A percentile compares a stretch with the other conserved stretches of the same genome.
Evolutionary conservation across 2,888 invertebrate genomes (phyloP).

Genomic region (Aphrophora alni): DNA sequence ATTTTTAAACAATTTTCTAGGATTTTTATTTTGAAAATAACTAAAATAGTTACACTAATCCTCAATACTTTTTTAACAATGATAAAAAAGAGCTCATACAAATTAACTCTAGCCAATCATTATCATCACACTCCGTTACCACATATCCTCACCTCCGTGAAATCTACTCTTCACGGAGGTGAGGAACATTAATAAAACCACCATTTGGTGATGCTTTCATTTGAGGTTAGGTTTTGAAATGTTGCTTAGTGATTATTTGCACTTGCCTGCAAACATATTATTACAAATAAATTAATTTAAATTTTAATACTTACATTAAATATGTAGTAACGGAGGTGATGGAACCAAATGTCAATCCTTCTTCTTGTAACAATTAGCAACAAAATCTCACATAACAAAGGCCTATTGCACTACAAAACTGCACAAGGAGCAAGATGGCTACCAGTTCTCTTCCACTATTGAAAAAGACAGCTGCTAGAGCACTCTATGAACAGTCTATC

Average conservation of each 20-base stretch:
- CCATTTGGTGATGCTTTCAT: slow-evolving; percentile 20
- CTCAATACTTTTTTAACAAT: not conserved
- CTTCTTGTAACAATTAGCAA: slow-evolving; percentile 23
- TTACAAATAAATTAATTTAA: slow-evolving; percentile 12
- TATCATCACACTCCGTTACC: slow-evolving; percentile 22
- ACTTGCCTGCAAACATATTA: slow-evolving; percentile 10
- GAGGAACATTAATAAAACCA: slow-evolving; percentile 22
- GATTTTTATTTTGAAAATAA: slow-evolving; percentile 22
- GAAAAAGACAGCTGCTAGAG: slow-evolving; percentile 22
- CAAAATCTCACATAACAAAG: slow-evolving; percentile 3
- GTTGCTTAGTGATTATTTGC: slow-evolving; percentile 22
- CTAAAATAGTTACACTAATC: slow-evolving; percentile 7
- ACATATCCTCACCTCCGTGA: slow-evolving; percentile 29
- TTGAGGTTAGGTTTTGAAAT: slow-evolving; percentile 26
- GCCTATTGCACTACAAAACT: slow-evolving; percentile 12
- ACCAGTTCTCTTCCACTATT: slow-evolving; percentile 19
- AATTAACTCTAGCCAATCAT: slow-evolving; percentile 12
- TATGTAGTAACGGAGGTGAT: slow-evolving; percentile 26
- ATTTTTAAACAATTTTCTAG: slow-evolving; percentile 2
- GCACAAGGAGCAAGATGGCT: slow-evolving; percentile 26
- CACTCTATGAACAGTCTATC: slow-evolving; percentile 24
- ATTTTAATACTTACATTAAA: slow-evolving; percentile 20
- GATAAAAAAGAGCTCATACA: slow-evolving; percentile 15
- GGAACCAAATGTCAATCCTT: slow-evolving; percentile 15
- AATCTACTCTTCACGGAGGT: slow-evolving; percentile 14